phyloP scores from a whole-genome alignment of 23 tunicate species.

The Trididemnum miniatum region DNA sequence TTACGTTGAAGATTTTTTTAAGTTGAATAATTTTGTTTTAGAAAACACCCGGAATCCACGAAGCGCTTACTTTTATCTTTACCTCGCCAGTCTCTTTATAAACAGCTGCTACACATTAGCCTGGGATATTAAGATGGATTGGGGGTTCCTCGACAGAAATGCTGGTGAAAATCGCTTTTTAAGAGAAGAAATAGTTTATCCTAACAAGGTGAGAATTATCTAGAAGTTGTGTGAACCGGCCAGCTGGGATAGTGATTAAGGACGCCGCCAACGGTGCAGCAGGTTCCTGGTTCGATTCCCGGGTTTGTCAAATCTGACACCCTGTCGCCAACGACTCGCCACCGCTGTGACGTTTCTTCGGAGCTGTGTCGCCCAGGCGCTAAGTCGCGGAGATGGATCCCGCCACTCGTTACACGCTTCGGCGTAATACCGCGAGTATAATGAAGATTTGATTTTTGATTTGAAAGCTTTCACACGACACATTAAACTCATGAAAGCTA shows the following conservation, averaged over 20 bases:
- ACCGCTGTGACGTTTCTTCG: background rate
- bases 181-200: conserved; percentile 89
- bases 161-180: conserved; percentile 90
- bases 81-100: conserved; percentile 71
- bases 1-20: background rate
- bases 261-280: too few species aligned
- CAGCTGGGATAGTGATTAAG: too few species aligned
- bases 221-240: too few species aligned
- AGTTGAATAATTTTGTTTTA: background rate
- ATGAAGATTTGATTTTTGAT: background rate
- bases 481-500: background rate
- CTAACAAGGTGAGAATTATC: conserved; percentile 65
- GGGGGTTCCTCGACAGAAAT: conserved; percentile 94
- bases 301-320: too few species aligned
- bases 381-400: background rate
- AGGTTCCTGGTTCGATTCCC: too few species aligned
- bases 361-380: background rate
- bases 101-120: conserved; percentile 88
- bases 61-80: conserved; percentile 84
- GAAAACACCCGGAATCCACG: background rate
- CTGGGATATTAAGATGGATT: conserved; percentile 99
- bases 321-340: too few species aligned
- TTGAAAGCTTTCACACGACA: background rate
- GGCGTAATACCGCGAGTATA: background rate
- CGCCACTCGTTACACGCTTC: background rate